phyloP scores from a whole-genome alignment of 1,140 invertebrate genomes.

The Eubasilissa regina region DNA sequence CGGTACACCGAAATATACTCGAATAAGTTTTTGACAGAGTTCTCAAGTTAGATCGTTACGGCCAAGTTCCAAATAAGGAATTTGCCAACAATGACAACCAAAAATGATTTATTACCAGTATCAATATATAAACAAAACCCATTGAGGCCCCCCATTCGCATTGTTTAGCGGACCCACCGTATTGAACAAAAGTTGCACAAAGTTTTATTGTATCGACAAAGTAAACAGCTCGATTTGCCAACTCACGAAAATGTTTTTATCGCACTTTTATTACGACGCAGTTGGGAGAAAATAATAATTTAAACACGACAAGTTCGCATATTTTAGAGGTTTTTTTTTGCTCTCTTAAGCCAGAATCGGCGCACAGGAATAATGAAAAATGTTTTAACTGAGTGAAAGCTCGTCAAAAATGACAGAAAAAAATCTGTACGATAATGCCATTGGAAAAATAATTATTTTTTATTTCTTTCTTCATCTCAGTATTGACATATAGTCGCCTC shows the following conservation, averaged over 20 bases:
- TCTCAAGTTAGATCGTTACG: slow-evolving; percentile 20
- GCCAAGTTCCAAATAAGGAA: slow-evolving; percentile 44
- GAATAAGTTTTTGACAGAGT: slow-evolving; percentile 32
- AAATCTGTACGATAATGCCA: too few species aligned
- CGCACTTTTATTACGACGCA: slow-evolving; percentile 10
- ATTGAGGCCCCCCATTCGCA: slow-evolving; percentile 19
- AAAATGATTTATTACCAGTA: slow-evolving; percentile 53
- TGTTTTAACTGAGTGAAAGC: too few species aligned
- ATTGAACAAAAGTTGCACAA: slow-evolving; percentile 16
- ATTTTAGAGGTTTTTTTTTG: too few species aligned
- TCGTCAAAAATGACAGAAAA: too few species aligned
- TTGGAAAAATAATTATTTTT: too few species aligned
- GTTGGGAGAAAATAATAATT: not conserved
- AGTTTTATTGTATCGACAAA: slow-evolving; percentile 36
- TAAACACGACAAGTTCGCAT: too few species aligned
- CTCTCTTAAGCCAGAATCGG: too few species aligned
- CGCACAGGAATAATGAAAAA: too few species aligned
- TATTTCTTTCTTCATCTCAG: too few species aligned
- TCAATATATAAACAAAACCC: slow-evolving; percentile 48
- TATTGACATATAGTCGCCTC: too few species aligned
- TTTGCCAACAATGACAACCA: slow-evolving; percentile 37
- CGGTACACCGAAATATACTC: not conserved
- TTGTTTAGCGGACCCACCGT: slow-evolving; percentile 22
- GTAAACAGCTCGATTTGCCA: slow-evolving; percentile 29
- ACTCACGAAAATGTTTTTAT: slow-evolving; percentile 22